Evolutionary conservation across 2,113 vertebrate species (phyloP).

Genomic region (Synchiropus splendidus): DNA sequence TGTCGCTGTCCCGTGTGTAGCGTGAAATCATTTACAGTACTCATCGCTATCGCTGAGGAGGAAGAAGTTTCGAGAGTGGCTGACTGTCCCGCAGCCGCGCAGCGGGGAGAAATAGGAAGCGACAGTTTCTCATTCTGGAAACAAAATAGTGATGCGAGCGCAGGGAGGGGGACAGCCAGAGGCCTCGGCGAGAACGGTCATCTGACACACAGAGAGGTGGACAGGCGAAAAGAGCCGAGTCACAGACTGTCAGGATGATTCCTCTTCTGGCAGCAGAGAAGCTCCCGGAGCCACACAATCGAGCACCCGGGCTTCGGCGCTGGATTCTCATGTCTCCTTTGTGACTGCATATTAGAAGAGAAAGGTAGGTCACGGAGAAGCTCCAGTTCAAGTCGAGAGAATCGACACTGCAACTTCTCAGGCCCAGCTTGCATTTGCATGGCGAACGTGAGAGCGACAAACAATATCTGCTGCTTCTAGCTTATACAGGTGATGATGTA

Average conservation of each 20-base stretch:
- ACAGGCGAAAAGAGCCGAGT: constrained; percentile 49
- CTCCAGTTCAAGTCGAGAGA: constrained; percentile 14
- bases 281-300: constrained; percentile 33
- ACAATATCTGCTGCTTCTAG: neutral
- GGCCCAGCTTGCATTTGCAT: no score
- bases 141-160: constrained; percentile 4
- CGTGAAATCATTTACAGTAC: constrained; percentile 35
- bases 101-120: constrained; percentile 28
- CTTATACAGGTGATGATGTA: no score
- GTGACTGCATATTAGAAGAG: constrained; percentile 36
- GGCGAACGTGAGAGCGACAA: no score
- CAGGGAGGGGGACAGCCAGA: constrained; percentile 19
- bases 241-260: constrained; percentile 55
- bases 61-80: constrained; percentile 3
- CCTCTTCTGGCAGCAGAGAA: constrained; percentile 21
- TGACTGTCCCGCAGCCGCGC: constrained; percentile 7
- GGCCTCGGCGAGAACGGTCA: neutral
- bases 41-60: constrained; percentile 13
- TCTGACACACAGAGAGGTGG: constrained; percentile 40
- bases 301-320: constrained; percentile 13
- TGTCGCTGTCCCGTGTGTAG: constrained; percentile 38
- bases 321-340: constrained; percentile 16
- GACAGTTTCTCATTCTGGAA: constrained; percentile 34
- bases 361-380: constrained; percentile 12
- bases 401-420: constrained; percentile 1